Evolutionary conservation across 2,113 vertebrate genomes (phyloP), one percentile per base, ranked within the genome.

Genomic region (Seriola aureovittata): DNA sequence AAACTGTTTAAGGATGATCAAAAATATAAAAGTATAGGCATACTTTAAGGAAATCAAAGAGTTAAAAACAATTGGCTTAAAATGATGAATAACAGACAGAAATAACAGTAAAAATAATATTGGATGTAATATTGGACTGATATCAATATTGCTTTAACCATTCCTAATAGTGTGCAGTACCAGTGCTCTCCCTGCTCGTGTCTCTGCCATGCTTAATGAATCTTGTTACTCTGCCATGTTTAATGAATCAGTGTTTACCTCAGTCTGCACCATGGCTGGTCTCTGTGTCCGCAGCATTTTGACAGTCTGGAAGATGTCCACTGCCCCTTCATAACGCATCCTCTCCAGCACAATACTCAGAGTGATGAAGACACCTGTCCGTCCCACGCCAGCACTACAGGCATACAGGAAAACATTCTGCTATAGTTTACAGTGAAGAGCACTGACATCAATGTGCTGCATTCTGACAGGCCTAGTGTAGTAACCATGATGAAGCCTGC

Each of bases 241-340:
- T 36, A 65, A 72, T 46, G 66, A 75, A 23, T 64, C 36, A 25
- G n/a, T 68, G 66, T 67, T 86, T 86, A 99, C 98, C 98, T 99
- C 98, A 1, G 98, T 99, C 92, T 99, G 98, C 93, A 99, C 98
- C 97, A 98, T 99, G 60, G 98, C 98, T 0, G 98, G 98, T 89
- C 98, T 95, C 94, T 99, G 98, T 71, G 98, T 99, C 65, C 98
- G 96, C 93, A 99, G 96, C 98, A 99, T 98, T 95, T 99, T 99
- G 91, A 99, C 98, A 0, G 98, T 99, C 96, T 99, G 98, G 96
- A 99, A 99, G 91, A 99, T 97, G 95, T 99, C 98, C 92, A 99
- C 98, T n/a, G 98, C 97, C 0, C 98, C 98, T 80, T 99, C 98
- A 0, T 99, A 99, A 71, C 98, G 98, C 98, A 99, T 99, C 44